Evolutionary conservation across 2,797 vertebrate species (phyloP), one percentile per base, ranked within the genome.

Genomic region (Emys orbicularis): DNA sequence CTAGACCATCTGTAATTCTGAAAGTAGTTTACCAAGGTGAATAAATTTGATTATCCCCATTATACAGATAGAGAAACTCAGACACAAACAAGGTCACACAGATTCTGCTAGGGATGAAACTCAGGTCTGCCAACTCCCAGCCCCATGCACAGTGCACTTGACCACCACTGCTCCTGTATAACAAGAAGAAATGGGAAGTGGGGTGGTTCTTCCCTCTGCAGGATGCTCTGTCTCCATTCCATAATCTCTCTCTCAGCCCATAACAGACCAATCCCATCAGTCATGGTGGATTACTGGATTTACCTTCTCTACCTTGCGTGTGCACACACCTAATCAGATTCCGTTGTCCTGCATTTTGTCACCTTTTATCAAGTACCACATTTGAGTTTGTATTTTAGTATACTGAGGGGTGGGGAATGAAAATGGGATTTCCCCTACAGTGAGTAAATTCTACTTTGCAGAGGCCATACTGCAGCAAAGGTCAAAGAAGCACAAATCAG

Each of bases 401-500:
- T 37, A 44, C 31, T 41, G 56, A 86, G 50, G 54, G 50, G 16
- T 37, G 50, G 49, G 56, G 74, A 79, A 4, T 8, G 77, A 34
- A 82, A 47, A 53, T 81, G 53, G 8, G 19, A 31, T 34, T 89
- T 37, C 91, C 94, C 68, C 77, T 25, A 7, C 7, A 50, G 50
- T 0, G 13, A 90, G 3, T 57, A 79, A 57, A 18, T 47, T 9
- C 49, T 84, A 29, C 34, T 88, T 93, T 94, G 84, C 1, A 2
- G 50, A 72, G 41, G 91, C 47, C 0, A 0, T 31, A 41, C 41
- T 2, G 18, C 95, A 90, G 84, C 52, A 79, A 83, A 84, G 54
- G 84, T 79, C 94, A 90, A 92, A 93, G 95, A 80, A 47, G 87
- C 1, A 79, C 92, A 72, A 92, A 95, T 92, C 79, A 94, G 56